phyloP scores from a whole-genome alignment of 2,888 invertebrate genomes.

The Xestia c-nigrum region DNA sequence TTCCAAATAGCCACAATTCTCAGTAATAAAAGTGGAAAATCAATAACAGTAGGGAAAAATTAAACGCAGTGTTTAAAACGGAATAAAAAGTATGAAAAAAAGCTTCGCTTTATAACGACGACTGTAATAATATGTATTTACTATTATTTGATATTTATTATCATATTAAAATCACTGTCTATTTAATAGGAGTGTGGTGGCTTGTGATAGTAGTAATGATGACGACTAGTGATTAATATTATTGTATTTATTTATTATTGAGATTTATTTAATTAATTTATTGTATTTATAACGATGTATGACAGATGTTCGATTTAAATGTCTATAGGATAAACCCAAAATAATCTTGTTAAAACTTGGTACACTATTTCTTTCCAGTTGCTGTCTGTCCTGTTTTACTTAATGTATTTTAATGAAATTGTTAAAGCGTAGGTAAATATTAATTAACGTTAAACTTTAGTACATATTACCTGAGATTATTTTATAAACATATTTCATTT shows the following conservation, averaged over 20 bases:
- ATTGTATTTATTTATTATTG: slow-evolving; percentile 63
- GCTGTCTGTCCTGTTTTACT: slow-evolving; percentile 44
- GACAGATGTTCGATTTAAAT: slow-evolving; percentile 56
- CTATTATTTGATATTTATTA: slow-evolving; percentile 71
- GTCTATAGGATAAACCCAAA: slow-evolving; percentile 54
- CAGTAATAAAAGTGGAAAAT: slow-evolving; percentile 64
- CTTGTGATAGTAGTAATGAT: slow-evolving; percentile 86
- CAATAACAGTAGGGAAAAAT: slow-evolving; percentile 75
- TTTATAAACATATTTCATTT: slow-evolving; percentile 43
- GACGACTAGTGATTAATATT: slow-evolving; percentile 70
- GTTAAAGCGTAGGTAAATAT: slow-evolving; percentile 65
- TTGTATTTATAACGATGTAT: slow-evolving; percentile 48
- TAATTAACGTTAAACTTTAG: slow-evolving; percentile 59
- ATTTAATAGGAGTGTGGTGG: slow-evolving; percentile 87
- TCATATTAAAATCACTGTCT: slow-evolving; percentile 80
- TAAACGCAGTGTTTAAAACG: slow-evolving; percentile 79
- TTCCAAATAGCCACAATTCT: slow-evolving; percentile 71
- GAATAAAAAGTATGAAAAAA: slow-evolving; percentile 75
- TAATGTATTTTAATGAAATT: slow-evolving; percentile 56
- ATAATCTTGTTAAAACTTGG: slow-evolving; percentile 54
- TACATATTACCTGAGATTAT: slow-evolving; percentile 52
- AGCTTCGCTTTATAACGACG: slow-evolving; percentile 88
- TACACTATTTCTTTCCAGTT: slow-evolving; percentile 49
- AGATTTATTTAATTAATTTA: slow-evolving; percentile 60
- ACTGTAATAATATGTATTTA: slow-evolving; percentile 76